Evolutionary conservation across 2,113 vertebrate genomes (phyloP).

Genomic region (Pao palembangensis): DNA sequence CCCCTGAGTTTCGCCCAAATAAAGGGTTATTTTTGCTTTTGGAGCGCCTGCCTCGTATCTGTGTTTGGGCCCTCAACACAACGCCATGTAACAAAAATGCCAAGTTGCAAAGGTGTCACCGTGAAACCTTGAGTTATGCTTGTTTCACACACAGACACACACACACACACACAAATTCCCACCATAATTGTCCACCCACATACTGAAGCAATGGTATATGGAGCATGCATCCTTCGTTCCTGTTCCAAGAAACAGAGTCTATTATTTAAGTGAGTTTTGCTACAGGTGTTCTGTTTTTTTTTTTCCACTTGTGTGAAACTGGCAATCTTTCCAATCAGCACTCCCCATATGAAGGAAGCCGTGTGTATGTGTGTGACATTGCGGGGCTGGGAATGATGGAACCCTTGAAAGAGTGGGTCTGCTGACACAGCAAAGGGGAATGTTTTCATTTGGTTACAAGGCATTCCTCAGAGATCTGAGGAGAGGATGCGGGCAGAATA

Average conservation of each 20-base stretch:
- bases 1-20: no score
- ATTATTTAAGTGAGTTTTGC: constrained; percentile 31
- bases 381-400: constrained; percentile 45
- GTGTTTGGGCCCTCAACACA: no score
- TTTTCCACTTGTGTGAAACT: constrained; percentile 23
- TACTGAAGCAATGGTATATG: constrained; percentile 30
- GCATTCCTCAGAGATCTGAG: constrained; percentile 50
- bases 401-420: constrained; percentile 47
- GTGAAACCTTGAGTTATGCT: constrained; percentile 31
- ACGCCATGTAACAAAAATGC: no score
- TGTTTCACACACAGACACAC: constrained; percentile 9
- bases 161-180: constrained; percentile 11
- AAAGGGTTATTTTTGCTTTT: no score
- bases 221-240: constrained; percentile 36
- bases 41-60: no score
- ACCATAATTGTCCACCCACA: constrained; percentile 34
- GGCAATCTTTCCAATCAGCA: constrained; percentile 42
- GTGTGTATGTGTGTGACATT: constrained; percentile 27
- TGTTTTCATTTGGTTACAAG: constrained; percentile 61
- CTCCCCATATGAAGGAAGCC: constrained; percentile 20
- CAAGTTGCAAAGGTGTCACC: neutral
- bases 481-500: constrained; percentile 28
- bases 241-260: constrained; percentile 35
- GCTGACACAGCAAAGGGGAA: constrained; percentile 67
- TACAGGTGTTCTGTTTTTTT: constrained; percentile 55